Conservation (phyloP, 35 echinoderm and acorn worm genomes). For the Apostichopus californicus region DNA sequence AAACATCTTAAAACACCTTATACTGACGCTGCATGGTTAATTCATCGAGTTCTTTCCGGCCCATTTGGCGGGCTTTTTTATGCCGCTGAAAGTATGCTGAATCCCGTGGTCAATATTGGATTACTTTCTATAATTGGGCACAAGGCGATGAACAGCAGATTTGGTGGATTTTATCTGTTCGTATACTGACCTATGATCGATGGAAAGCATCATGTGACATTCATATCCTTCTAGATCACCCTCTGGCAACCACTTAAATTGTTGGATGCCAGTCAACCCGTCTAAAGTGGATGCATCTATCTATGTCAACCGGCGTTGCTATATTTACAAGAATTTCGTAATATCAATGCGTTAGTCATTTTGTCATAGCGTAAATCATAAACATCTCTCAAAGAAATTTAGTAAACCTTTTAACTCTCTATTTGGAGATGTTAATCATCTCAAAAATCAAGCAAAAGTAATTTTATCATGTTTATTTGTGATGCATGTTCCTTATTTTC, state of each 20-base stretch:
- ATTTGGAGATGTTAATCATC: too few species aligned
- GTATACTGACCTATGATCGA: conserved; percentile 35
- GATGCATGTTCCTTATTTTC: too few species aligned
- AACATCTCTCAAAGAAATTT: too few species aligned
- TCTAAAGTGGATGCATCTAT: conserved; percentile 25
- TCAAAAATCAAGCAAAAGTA: too few species aligned
- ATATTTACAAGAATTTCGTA: not conserved
- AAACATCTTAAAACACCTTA: not conserved
- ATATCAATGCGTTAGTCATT: too few species aligned
- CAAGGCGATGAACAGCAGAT: conserved; percentile 6
- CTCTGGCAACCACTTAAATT: conserved; percentile 44
- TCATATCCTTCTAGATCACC: conserved; percentile 26
- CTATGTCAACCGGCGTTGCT: not conserved
- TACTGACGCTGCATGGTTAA: not conserved
- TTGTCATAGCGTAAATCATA: too few species aligned
- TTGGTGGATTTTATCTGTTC: conserved; percentile 1
- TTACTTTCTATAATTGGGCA: conserved; percentile 42
- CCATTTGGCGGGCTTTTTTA: conserved; percentile 42
- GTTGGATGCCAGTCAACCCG: conserved; percentile 26
- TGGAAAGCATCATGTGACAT: conserved; percentile 17
- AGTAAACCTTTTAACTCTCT: too few species aligned
- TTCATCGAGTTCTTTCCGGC: conserved; percentile 39
- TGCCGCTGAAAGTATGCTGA: not conserved
- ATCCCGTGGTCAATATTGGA: conserved; percentile 35
- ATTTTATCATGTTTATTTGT: too few species aligned